Conservation (phyloP, 2,797 vertebrate genomes). For the Pantherophis alleghaniensis region DNA sequence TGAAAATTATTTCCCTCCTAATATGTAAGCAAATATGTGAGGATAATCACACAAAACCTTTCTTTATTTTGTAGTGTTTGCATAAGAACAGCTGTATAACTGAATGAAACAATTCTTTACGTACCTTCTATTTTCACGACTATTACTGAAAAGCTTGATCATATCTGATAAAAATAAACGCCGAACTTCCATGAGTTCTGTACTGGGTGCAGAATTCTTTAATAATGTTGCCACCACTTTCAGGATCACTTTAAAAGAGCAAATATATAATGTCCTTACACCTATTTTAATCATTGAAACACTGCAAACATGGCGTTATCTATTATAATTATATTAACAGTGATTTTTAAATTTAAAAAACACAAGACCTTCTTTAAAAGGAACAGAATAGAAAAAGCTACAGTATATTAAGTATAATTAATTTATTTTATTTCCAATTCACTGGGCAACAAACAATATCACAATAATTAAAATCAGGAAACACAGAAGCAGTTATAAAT, state of each 20-base stretch:
- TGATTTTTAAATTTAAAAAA: not conserved
- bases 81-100: not conserved
- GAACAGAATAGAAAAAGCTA: not conserved
- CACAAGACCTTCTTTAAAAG: not conserved
- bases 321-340: slow-evolving; percentile 17
- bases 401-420: not conserved
- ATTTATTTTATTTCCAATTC: not conserved
- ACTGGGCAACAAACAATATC: not conserved
- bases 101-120: slow-evolving; percentile 24
- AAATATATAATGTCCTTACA: slow-evolving; percentile 30
- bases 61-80: not conserved
- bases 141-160: slow-evolving; percentile 99
- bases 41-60: not conserved
- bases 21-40: not conserved
- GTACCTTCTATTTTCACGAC: slow-evolving; percentile 96
- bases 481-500: not conserved
- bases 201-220: slow-evolving; percentile 92
- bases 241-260: slow-evolving; percentile 87
- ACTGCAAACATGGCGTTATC: not conserved
- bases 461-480: not conserved
- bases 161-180: slow-evolving; percentile 97
- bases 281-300: not conserved
- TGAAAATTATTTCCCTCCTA: not conserved
- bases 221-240: slow-evolving; percentile 97
- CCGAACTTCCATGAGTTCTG: slow-evolving; percentile 98